Percentiles rank a stretch among this genome's conserved stretches.
These are phyloP conservation scores for Gordius sp. DNA, from an alignment of 2,888 invertebrate genomes.

Conservation along the genomic window DNA sequence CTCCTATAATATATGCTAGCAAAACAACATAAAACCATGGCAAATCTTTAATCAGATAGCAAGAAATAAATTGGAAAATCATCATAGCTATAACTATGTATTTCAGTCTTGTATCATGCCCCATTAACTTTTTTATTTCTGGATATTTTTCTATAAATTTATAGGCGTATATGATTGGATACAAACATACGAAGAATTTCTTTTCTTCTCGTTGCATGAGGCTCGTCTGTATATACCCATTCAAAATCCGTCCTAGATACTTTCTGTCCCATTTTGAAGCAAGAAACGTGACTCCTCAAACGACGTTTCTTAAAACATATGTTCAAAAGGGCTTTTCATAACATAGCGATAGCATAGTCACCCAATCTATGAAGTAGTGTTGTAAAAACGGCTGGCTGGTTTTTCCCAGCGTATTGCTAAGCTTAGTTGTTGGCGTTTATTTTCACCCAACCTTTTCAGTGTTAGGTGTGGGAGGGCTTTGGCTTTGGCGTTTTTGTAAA, in stretches of 20 bases:
- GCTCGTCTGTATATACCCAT: conserved; percentile 87
- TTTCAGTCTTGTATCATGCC: conserved; percentile 66
- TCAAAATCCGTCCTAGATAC: conserved; percentile 82
- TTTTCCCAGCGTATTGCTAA: too few relatives aligned
- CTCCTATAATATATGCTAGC: conserved; percentile 5
- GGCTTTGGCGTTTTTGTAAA: too few relatives aligned
- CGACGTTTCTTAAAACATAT: too few relatives aligned
- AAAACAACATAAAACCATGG: neutral
- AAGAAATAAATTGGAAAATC: conserved; percentile 45
- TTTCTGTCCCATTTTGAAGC: conserved; percentile 79
- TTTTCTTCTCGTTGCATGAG: conserved; percentile 73
- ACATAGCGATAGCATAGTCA: too few relatives aligned
- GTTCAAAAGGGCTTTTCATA: too few relatives aligned
- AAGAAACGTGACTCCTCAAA: too few relatives aligned
- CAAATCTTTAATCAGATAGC: conserved; percentile 39
- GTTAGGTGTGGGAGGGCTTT: too few relatives aligned
- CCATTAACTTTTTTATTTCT: conserved; percentile 61
- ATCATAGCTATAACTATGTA: conserved; percentile 68
- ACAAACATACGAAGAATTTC: conserved; percentile 51
- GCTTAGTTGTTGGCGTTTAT: too few relatives aligned
- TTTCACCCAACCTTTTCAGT: too few relatives aligned
- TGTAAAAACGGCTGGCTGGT: too few relatives aligned
- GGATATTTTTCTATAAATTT: conserved; percentile 63
- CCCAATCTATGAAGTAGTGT: too few relatives aligned
- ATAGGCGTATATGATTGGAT: conserved; percentile 17